These are phyloP conservation scores for Syritta pipiens DNA, from an alignment of 2,888 invertebrate species.

Conservation along the genomic window DNA sequence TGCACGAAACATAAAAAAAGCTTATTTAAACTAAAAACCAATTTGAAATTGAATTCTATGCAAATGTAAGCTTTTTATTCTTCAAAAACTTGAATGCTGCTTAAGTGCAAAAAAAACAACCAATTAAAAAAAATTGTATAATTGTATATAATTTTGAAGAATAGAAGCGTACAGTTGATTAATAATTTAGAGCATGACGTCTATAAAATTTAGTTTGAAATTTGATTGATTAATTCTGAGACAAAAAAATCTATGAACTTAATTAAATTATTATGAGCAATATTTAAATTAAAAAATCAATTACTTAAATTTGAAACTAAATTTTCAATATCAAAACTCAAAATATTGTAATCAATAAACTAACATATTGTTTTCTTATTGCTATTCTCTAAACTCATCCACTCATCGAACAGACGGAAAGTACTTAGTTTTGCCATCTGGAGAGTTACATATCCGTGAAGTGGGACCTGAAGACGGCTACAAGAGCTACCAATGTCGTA, in stretches of 20 bases:
- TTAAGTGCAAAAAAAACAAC: neutral
- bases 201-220: conserved; percentile 42
- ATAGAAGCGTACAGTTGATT: conserved; percentile 45
- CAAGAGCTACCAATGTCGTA: conserved; percentile 95
- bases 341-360: neutral
- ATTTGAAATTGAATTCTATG: conserved; percentile 15
- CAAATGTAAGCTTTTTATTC: conserved; percentile 29
- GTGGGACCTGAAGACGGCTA: conserved; percentile 96
- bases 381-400: neutral
- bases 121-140: neutral
- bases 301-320: conserved; percentile 51
- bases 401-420: conserved; percentile 87
- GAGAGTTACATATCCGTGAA: conserved; percentile 96
- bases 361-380: conserved; percentile 36
- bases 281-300: neutral
- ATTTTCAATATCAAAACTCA: conserved; percentile 8
- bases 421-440: conserved; percentile 95
- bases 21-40: too few species aligned
- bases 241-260: neutral
- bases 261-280: neutral
- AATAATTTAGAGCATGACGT: conserved; percentile 64
- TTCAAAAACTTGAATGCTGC: conserved; percentile 25
- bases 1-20: too few species aligned
- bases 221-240: conserved; percentile 27
- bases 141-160: conserved; percentile 45